Evolutionary conservation across 1,140 invertebrate genomes (phyloP).

Genomic region (Notospermus geniculatus): DNA sequence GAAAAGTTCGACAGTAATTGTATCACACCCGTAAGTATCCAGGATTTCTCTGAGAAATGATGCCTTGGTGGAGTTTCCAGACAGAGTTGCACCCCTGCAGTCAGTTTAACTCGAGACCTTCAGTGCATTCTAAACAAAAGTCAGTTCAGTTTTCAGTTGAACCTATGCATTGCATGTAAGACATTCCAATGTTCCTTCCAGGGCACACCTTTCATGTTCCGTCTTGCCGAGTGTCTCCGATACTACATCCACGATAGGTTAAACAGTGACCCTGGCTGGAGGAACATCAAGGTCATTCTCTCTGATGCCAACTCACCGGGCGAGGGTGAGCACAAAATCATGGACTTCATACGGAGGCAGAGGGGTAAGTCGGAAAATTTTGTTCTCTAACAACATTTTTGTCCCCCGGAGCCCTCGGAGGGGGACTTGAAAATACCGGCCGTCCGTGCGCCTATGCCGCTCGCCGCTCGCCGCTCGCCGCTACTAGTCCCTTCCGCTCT

Average conservation of each 20-base stretch:
- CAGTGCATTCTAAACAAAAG: not conserved
- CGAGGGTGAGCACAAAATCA: slow-evolving; percentile 99
- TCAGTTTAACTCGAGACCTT: not conserved
- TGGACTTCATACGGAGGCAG: slow-evolving; percentile 97
- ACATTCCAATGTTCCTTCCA: too few relatives aligned
- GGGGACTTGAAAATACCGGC: too few relatives aligned
- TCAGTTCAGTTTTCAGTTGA: not conserved
- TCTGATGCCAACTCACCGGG: slow-evolving; percentile 98
- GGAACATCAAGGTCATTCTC: slow-evolving; percentile 87
- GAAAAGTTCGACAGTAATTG: slow-evolving; percentile 98
- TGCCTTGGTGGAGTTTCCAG: slow-evolving; percentile 20
- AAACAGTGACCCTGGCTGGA: slow-evolving; percentile 95
- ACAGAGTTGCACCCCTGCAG: not conserved
- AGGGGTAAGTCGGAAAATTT: slow-evolving; percentile 70
- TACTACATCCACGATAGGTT: slow-evolving; percentile 94
- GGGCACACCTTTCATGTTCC: slow-evolving; percentile 97
- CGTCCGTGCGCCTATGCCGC: too few relatives aligned
- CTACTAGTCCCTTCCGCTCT: too few relatives aligned
- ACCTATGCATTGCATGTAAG: not conserved
- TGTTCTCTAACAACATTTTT: too few relatives aligned
- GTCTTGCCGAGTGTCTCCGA: slow-evolving; percentile 88
- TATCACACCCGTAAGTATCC: slow-evolving; percentile 76
- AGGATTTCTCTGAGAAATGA: too few relatives aligned
- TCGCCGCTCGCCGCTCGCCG: too few relatives aligned
- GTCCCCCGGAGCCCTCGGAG: too few relatives aligned